Evolutionary conservation across 1,140 invertebrate genomes (phyloP), one percentile per base, ranked within the genome.

Genomic region (Globodera ellingtonae): DNA sequence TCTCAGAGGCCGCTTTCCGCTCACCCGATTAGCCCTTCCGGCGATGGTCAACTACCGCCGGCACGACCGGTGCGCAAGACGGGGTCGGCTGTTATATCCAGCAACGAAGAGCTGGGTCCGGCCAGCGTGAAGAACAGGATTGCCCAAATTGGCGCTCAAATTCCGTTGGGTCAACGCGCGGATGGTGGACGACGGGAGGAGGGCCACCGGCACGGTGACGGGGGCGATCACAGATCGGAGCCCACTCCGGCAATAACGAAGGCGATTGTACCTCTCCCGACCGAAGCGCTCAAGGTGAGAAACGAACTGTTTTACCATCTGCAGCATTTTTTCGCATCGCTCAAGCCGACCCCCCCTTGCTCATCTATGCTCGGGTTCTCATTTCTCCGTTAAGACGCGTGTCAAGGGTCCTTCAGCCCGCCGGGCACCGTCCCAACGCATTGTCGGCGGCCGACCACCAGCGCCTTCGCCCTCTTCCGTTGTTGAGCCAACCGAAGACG

Each of bases 81-180:
- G 1, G 67, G 46, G 35, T 70, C 67, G 35, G 56, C 56, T 15
- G 24, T 47, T 3, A 21, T 70, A 6, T 70, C 67, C 67, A 70
- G n/a, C 67, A 70, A 70, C 67, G 67, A 70, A 35, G 67, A 70
- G 67, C n/a, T 70, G 6, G 67, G 67, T 2, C 67, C 67, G 67
- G n/a, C 67, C 5, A 70, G 35, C 67, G 35, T 70, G n/a, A 70
- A 70, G 67, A 47, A 35, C 9, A 35, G 67, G 10, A 70, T 70
- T 70, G 67, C 67, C 4, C 67, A 70, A 35, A 70, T 70, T 47
- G 67, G 67, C n/a, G 67, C 24, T 21, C 67, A 70, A 44, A 70
- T 70, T 47, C 67, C 67, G 67, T 8, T 70, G 24, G 67, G 67
- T 10, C 8, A 18, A 70, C 67, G 67, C 67, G 10, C 56, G 56